phyloP scores from a whole-genome alignment of 2,888 invertebrate genomes.

The Melitaea athalia region DNA sequence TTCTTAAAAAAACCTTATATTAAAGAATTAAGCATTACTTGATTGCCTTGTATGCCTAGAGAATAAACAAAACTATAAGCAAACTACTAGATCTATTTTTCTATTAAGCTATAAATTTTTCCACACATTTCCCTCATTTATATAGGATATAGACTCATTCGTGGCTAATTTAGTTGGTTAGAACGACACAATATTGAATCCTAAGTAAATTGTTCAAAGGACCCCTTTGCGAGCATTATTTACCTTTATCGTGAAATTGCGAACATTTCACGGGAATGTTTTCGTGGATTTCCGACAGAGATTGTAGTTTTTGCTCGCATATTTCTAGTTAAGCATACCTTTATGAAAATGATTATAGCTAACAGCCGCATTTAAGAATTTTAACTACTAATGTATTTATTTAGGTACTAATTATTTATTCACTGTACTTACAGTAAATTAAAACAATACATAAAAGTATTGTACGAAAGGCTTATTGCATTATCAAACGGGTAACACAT shows the following conservation, averaged over 20 bases:
- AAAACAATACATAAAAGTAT: too few species aligned
- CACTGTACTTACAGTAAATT: too few species aligned
- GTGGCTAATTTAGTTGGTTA: constrained; percentile 31
- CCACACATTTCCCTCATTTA: too few species aligned
- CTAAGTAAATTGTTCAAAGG: constrained; percentile 64
- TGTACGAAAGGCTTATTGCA: too few species aligned
- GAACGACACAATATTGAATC: constrained; percentile 51
- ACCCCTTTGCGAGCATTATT: constrained; percentile 57
- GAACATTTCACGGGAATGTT: constrained; percentile 46
- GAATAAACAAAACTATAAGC: too few species aligned
- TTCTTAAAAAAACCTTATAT: neutral
- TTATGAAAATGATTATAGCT: too few species aligned
- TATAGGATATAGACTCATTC: constrained; percentile 16
- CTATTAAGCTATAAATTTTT: too few species aligned
- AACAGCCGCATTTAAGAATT: too few species aligned
- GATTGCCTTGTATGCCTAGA: neutral
- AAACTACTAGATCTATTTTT: too few species aligned
- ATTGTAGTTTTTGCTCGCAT: constrained; percentile 6
- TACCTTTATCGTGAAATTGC: constrained; percentile 63
- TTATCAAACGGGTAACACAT: too few species aligned
- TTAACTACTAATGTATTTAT: too few species aligned
- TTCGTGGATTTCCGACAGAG: constrained; percentile 2
- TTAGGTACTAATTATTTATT: too few species aligned
- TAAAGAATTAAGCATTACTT: neutral
- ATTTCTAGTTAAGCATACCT: neutral